These are phyloP conservation scores for Lepidurus couesii DNA, from an alignment of 1,140 invertebrate genomes.

Conservation along the genomic window DNA sequence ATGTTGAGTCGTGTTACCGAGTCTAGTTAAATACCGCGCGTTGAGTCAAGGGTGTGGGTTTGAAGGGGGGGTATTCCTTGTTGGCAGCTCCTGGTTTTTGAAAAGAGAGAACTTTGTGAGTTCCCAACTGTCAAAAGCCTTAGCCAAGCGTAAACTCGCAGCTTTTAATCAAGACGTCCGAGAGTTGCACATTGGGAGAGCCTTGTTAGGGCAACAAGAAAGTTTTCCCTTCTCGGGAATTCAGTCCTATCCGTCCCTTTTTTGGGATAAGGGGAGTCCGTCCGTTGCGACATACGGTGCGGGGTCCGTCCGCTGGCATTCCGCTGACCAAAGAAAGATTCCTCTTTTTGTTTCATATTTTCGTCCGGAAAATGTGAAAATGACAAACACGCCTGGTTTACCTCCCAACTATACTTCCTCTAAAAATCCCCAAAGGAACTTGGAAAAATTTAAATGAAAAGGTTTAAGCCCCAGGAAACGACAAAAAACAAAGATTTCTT, in stretches of 20 bases:
- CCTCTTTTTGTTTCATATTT: no score
- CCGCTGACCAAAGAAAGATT: neutral
- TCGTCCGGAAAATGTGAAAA: no score
- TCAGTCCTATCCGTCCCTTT: neutral
- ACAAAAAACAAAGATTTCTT: neutral
- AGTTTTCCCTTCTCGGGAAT: neutral
- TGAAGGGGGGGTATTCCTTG: neutral
- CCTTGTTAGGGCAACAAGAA: constrained; percentile 12
- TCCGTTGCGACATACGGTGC: neutral
- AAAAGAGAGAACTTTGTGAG: neutral
- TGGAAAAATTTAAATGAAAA: no score
- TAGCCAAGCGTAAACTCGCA: constrained; percentile 3
- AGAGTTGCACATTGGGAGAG: neutral
- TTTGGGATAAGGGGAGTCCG: neutral
- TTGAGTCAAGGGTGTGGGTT: constrained; percentile 17
- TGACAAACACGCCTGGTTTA: no score
- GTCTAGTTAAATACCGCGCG: neutral
- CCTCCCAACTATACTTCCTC: no score
- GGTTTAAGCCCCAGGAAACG: neutral
- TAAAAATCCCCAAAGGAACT: no score
- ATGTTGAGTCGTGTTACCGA: neutral
- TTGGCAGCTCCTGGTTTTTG: constrained; percentile 5
- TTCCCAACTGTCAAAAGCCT: neutral
- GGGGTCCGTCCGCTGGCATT: neutral
- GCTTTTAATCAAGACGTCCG: constrained; percentile 15